Percentiles rank a stretch among this genome's conserved stretches.
Conservation (phyloP, 2,888 invertebrate genomes). For the Aporophyla lueneburgensis region DNA sequence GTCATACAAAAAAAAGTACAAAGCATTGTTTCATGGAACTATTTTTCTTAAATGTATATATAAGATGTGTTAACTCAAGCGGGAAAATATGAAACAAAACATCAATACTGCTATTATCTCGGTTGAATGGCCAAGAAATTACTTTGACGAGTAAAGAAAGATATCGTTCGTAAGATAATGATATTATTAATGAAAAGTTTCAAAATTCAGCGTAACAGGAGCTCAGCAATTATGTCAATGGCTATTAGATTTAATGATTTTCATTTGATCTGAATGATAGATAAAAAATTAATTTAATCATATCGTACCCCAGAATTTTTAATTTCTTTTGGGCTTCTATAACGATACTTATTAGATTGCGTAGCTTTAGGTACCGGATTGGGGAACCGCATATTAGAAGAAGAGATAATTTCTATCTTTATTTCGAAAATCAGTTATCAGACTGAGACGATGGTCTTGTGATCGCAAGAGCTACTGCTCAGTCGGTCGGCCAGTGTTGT, state of each 20-base stretch:
- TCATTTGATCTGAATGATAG: slow-evolving; percentile 31
- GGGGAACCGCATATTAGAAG: neutral
- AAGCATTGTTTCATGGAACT: neutral
- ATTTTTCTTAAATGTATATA: neutral
- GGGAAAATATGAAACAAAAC: slow-evolving; percentile 49
- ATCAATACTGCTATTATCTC: slow-evolving; percentile 61
- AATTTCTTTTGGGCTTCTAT: too few relatives aligned
- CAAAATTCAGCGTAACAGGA: neutral
- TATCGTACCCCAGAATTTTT: slow-evolving; percentile 5
- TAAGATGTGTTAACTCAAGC: neutral
- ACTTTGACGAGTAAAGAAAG: slow-evolving; percentile 15
- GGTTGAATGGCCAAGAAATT: slow-evolving; percentile 56
- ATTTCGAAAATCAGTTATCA: neutral
- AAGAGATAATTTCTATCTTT: neutral
- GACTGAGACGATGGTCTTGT: neutral
- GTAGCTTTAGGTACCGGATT: neutral
- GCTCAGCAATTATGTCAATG: slow-evolving; percentile 31
- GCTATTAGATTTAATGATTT: slow-evolving; percentile 32
- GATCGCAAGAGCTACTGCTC: neutral
- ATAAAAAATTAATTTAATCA: slow-evolving; percentile 34
- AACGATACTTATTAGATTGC: neutral
- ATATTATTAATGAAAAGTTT: slow-evolving; percentile 28
- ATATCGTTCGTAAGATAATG: slow-evolving; percentile 1
- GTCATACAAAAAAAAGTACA: too few relatives aligned
- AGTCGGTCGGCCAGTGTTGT: neutral